A percentile compares a stretch with the other conserved stretches of the same genome.
These are phyloP conservation scores for Vespertilio murinus DNA, from an alignment of 2,797 vertebrate species.

Conservation along the genomic window DNA sequence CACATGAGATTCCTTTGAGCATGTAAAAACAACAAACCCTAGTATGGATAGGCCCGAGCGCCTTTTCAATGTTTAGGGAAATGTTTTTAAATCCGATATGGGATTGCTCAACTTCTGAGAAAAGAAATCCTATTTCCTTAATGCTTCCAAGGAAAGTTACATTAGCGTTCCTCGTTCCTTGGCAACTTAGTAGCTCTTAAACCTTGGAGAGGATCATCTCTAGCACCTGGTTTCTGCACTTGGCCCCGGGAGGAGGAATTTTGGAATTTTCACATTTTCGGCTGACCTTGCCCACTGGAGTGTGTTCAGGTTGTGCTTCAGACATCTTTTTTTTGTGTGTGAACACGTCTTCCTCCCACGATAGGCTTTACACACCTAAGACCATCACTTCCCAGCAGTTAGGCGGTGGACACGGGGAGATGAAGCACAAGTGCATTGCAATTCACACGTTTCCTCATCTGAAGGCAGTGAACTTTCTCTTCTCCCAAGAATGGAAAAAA, in stretches of 20 bases:
- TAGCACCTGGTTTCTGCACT: conserved; percentile 21
- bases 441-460: conserved; percentile 23
- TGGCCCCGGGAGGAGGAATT: conserved; percentile 48
- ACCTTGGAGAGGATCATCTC: background rate
- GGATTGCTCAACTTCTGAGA: background rate
- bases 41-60: background rate
- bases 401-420: background rate
- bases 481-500: conserved; percentile 11
- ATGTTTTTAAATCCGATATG: conserved; percentile 41
- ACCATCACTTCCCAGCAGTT: background rate
- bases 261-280: background rate
- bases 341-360: conserved; percentile 40
- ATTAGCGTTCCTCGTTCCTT: conserved; percentile 26
- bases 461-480: background rate
- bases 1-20: conserved; percentile 36
- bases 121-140: conserved; percentile 45
- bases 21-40: conserved; percentile 3
- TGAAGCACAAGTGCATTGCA: conserved; percentile 37
- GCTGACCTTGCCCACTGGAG: conserved; percentile 10
- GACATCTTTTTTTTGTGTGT: conserved; percentile 29
- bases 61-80: conserved; percentile 8
- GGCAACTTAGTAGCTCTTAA: background rate
- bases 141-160: background rate
- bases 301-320: conserved; percentile 77
- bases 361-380: conserved; percentile 46